phyloP scores from a whole-genome alignment of 2,113 vertebrate genomes.

The human (Homo sapiens) region DNA sequence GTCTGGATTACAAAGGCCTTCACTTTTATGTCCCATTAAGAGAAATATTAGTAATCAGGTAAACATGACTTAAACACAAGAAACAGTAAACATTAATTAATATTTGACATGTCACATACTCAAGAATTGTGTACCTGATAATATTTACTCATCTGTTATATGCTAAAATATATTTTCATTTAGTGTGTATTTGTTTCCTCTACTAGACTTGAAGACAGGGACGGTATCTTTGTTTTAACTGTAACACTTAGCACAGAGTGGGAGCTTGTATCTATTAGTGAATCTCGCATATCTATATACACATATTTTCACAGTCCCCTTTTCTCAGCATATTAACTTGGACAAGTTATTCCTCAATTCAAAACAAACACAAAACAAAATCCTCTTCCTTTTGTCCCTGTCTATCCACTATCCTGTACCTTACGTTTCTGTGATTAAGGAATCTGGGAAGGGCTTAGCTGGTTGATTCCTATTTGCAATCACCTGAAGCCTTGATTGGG shows the following conservation, averaged over 20 bases:
- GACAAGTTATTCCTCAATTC: background rate
- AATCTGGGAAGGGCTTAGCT: background rate
- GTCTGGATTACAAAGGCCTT: background rate
- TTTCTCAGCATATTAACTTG: background rate
- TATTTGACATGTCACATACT: background rate
- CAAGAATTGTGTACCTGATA: background rate
- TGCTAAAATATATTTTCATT: background rate
- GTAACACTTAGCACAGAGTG: background rate
- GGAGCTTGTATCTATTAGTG: background rate
- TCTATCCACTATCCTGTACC: rapidly evolving
- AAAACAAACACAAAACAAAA: background rate
- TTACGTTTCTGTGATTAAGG: background rate
- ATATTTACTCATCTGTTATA: background rate
- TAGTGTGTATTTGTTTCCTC: background rate
- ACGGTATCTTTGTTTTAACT: background rate
- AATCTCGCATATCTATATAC: rapidly evolving
- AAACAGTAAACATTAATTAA: background rate
- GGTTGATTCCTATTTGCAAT: background rate
- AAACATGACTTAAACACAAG: background rate
- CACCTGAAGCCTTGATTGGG: background rate
- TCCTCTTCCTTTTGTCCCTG: background rate
- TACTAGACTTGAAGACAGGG: background rate
- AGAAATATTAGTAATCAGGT: background rate
- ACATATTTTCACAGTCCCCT: background rate
- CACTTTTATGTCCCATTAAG: background rate